phyloP scores from a whole-genome alignment of 35 echinoderm and acorn worm species.

The Apostichopus parvimensis region DNA sequence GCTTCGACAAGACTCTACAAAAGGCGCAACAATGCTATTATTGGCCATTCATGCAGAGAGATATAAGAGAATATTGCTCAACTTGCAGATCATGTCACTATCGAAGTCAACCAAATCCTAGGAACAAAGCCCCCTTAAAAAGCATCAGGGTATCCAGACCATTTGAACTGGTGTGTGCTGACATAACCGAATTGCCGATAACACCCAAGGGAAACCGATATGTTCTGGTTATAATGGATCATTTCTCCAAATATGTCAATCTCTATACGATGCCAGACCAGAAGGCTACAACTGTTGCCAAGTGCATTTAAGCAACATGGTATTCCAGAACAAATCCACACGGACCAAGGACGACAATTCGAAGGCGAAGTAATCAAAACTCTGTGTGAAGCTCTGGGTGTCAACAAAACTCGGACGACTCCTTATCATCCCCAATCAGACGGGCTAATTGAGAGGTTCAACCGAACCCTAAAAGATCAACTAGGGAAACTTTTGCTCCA shows the following conservation, averaged over 20 bases:
- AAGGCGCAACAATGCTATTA: neutral
- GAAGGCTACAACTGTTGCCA: neutral
- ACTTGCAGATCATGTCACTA: neutral
- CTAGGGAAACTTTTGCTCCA: conserved; percentile 1
- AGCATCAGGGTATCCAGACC: neutral
- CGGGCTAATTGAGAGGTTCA: conserved; percentile 55
- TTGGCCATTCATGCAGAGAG: conserved; percentile 17
- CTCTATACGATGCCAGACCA: neutral
- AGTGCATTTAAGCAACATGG: conserved; percentile 46
- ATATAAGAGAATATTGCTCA: neutral
- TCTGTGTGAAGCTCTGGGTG: conserved; percentile 41
- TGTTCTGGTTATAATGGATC: conserved; percentile 45
- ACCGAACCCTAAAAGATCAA: conserved; percentile 49
- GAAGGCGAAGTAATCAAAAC: conserved; percentile 16
- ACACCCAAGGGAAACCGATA: conserved; percentile 38
- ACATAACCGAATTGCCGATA: conserved; percentile 31
- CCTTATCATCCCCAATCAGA: conserved; percentile 64
- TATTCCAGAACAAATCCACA: conserved; percentile 57
- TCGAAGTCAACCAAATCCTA: neutral
- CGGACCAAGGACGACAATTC: conserved; percentile 63
- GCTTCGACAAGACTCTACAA: conserved; percentile 14
- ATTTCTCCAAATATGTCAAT: neutral
- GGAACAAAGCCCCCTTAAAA: neutral
- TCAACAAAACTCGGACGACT: conserved; percentile 61
- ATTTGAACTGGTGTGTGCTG: conserved; percentile 14